A percentile compares a stretch with the other conserved stretches of the same genome.
Conservation (phyloP, 2,888 invertebrate species). For the Leptopilina drosophilae region DNA sequence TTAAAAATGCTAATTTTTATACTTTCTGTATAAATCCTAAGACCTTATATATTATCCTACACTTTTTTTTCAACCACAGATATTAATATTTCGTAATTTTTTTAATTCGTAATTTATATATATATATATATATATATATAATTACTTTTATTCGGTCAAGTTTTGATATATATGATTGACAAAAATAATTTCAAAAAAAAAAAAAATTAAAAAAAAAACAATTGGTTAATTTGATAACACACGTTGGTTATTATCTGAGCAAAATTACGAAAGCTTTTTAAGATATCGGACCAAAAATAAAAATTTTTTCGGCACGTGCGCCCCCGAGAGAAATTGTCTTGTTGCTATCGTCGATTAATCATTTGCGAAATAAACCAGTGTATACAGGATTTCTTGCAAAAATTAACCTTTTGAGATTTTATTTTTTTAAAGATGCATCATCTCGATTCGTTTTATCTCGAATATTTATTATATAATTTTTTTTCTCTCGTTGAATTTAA, state of each 20-base stretch:
- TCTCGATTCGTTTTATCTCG: neutral
- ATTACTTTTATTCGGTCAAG: too few species aligned
- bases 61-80: too few species aligned
- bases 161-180: too few species aligned
- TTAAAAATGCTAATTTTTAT: neutral
- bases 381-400: constrained; percentile 44
- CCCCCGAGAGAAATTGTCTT: constrained; percentile 49
- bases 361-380: constrained; percentile 38
- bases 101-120: too few species aligned
- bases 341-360: constrained; percentile 55
- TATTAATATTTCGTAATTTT: too few species aligned
- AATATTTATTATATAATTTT: neutral
- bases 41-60: neutral
- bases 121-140: too few species aligned
- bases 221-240: constrained; percentile 21
- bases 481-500: too few species aligned
- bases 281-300: constrained; percentile 15
- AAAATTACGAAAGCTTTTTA: constrained; percentile 19
- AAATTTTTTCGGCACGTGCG: constrained; percentile 1
- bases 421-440: constrained; percentile 36
- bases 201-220: neutral
- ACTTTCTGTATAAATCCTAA: neutral
- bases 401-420: constrained; percentile 15
- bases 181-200: too few species aligned
- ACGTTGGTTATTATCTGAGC: neutral